phyloP scores from a whole-genome alignment of 2,113 vertebrate genomes.

The Coreoperca whiteheadi region DNA sequence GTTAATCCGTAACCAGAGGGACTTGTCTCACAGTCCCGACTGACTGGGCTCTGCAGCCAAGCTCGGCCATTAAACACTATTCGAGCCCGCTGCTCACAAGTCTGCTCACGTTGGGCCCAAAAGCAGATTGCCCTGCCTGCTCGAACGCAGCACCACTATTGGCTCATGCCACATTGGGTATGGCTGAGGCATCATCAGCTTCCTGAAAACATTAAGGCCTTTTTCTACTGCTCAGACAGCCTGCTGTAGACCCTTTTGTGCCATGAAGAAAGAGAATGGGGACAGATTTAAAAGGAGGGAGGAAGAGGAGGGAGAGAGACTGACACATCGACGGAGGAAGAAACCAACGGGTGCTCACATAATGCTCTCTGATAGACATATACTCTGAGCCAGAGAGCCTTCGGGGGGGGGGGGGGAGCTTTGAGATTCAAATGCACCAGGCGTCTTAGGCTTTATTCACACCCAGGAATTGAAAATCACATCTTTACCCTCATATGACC shows the following conservation, averaged over 20 bases:
- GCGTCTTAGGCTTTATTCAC: constrained; percentile 38
- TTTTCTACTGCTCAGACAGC: constrained; percentile 52
- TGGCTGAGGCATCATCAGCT: constrained; percentile 65
- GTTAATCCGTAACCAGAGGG: constrained; percentile 58
- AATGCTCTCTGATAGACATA: constrained; percentile 45
- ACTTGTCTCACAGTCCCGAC: constrained; percentile 28
- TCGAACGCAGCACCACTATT: constrained; percentile 49
- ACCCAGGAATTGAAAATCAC: constrained; percentile 45
- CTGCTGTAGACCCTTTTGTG: constrained; percentile 56
- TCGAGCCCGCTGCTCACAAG: constrained; percentile 53
- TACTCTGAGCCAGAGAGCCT: constrained; percentile 30
- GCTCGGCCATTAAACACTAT: constrained; percentile 54
- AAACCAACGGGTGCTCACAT: constrained; percentile 50
- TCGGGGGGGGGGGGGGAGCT: constrained; percentile 3
- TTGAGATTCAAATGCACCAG: constrained; percentile 48
- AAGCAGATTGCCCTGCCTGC: constrained; percentile 69
- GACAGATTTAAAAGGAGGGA: constrained; percentile 40
- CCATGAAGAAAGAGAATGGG: constrained; percentile 46
- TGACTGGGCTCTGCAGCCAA: constrained; percentile 48
- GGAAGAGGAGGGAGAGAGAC: constrained; percentile 34
- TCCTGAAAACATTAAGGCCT: constrained; percentile 73
- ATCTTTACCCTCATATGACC: constrained; percentile 56
- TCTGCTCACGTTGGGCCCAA: constrained; percentile 68
- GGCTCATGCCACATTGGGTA: constrained; percentile 64
- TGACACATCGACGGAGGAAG: constrained; percentile 39